Conservation (phyloP, 2,113 vertebrate genomes). For the Calonectris borealis region DNA sequence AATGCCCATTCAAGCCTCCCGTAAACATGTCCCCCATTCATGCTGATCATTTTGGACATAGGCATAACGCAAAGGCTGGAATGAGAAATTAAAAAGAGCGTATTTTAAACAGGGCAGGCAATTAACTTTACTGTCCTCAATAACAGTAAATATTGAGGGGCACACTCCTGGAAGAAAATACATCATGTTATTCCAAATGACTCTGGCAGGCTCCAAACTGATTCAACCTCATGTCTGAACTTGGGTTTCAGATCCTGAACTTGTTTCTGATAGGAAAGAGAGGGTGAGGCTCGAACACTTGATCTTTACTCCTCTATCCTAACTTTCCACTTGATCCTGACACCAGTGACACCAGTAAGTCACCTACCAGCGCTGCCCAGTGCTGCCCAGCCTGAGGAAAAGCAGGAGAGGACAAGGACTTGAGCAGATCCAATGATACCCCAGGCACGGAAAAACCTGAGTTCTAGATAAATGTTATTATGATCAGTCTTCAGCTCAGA, state of each 20-base stretch:
- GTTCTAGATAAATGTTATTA: constrained; percentile 62
- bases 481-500: constrained; percentile 62
- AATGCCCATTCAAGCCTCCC: constrained; percentile 49
- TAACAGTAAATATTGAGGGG: constrained; percentile 55
- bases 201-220: constrained; percentile 38
- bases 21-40: background rate
- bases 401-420: constrained; percentile 69
- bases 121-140: constrained; percentile 49
- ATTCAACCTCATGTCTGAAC: constrained; percentile 34
- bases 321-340: constrained; percentile 70
- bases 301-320: constrained; percentile 43
- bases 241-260: constrained; percentile 46
- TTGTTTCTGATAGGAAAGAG: constrained; percentile 31
- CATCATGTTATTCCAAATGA: constrained; percentile 43
- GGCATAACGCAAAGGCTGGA: constrained; percentile 23
- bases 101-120: constrained; percentile 31
- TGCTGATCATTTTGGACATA: constrained; percentile 18
- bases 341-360: constrained; percentile 63
- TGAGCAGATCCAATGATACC: constrained; percentile 67
- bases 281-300: constrained; percentile 42
- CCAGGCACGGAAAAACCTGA: constrained; percentile 68
- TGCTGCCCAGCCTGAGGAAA: constrained; percentile 69
- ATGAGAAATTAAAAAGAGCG: constrained; percentile 32
- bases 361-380: constrained; percentile 65
- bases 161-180: constrained; percentile 57